Conservation (phyloP, 2,797 vertebrate species). For the Hippocampus kuda region DNA sequence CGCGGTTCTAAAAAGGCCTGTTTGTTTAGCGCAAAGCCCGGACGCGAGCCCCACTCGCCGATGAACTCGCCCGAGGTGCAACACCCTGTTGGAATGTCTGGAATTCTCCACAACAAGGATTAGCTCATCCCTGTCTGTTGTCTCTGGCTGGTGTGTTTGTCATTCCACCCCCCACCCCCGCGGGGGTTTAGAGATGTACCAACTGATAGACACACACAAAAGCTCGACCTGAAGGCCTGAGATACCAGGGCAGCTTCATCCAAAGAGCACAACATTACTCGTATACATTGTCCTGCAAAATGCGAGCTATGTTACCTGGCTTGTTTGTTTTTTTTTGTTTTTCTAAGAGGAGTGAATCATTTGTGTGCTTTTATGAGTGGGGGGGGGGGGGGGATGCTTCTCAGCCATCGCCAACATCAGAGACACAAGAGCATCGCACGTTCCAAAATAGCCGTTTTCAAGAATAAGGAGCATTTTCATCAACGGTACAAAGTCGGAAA, state of each 20-base stretch:
- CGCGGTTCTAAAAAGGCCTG: constrained; percentile 22
- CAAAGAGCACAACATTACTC: not conserved
- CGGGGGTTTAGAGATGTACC: constrained; percentile 41
- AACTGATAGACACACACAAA: not conserved
- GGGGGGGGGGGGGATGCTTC: not conserved
- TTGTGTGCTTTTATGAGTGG: too few species aligned
- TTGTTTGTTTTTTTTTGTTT: not conserved
- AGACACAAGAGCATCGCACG: not conserved
- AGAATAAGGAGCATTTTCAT: not conserved
- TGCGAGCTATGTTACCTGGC: constrained; percentile 14
- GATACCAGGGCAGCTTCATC: not conserved
- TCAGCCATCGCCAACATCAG: not conserved
- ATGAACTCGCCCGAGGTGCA: constrained; percentile 47
- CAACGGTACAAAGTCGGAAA: not conserved
- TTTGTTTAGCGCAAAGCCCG: constrained; percentile 53
- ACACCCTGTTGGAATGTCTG: constrained; percentile 62
- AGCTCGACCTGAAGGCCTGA: constrained; percentile 2
- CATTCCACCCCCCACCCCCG: constrained; percentile 30
- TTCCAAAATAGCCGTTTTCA: not conserved
- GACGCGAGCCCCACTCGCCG: constrained; percentile 34
- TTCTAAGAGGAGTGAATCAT: not conserved
- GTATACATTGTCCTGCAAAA: constrained; percentile 7
- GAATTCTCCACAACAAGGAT: constrained; percentile 67
- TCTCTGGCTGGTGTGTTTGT: constrained; percentile 52
- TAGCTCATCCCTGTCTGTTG: constrained; percentile 66